Percentiles rank a stretch among this genome's conserved stretches.
Evolutionary conservation across 2,797 vertebrate genomes (phyloP).

Genomic region (Sebastes miniatus): DNA sequence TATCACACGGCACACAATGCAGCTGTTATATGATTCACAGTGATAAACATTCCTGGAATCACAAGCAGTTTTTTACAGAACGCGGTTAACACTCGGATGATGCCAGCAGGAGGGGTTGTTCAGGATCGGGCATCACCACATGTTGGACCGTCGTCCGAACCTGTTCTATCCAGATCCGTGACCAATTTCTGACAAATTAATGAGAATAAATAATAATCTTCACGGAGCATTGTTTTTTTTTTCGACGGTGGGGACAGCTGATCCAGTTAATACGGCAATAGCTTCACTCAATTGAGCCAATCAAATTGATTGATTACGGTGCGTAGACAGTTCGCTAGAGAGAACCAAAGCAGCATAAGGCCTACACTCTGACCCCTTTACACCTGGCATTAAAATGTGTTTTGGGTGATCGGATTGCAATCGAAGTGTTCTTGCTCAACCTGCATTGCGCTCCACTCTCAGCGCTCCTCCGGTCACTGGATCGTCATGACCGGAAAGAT

Average conservation of each 20-base stretch:
- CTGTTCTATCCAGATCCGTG: background rate
- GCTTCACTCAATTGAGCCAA: background rate
- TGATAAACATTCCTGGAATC: slow-evolving; percentile 59
- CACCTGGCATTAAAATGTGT: too few relatives aligned
- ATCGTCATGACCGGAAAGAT: too few relatives aligned
- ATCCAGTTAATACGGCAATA: background rate
- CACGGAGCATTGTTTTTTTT: background rate
- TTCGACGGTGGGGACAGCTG: background rate
- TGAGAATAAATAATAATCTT: background rate
- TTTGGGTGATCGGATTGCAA: too few relatives aligned
- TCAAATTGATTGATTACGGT: background rate
- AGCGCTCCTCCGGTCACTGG: too few relatives aligned
- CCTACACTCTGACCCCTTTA: too few relatives aligned
- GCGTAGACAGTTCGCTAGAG: background rate
- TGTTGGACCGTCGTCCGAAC: background rate
- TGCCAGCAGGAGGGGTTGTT: background rate
- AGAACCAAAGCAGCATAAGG: too few relatives aligned
- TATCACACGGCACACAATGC: slow-evolving; percentile 50
- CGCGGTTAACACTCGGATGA: background rate
- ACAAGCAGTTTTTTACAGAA: slow-evolving; percentile 15
- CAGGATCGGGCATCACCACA: background rate
- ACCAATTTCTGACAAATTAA: background rate
- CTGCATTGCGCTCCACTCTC: too few relatives aligned
- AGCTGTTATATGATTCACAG: slow-evolving; percentile 25
- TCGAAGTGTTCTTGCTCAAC: too few relatives aligned